These are phyloP conservation scores for Tinamus major DNA, from an alignment of 2,797 vertebrate species.

Conservation along the genomic window DNA sequence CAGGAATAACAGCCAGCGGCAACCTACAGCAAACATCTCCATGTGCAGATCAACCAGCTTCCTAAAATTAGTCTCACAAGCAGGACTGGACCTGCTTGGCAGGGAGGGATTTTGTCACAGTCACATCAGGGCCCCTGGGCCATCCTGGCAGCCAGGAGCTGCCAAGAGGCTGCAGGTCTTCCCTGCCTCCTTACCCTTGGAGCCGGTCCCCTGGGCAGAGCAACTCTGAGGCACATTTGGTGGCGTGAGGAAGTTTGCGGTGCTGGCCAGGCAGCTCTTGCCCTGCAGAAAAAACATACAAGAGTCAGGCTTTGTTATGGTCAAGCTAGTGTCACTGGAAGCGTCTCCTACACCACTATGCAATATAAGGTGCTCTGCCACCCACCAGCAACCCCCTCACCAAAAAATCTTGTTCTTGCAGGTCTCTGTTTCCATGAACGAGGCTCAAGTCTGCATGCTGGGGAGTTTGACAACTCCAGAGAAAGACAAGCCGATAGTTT, in stretches of 20 bases:
- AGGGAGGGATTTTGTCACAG: accelerated
- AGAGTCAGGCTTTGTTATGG: neutral
- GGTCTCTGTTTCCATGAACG: accelerated
- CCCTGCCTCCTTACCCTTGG: neutral
- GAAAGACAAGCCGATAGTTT: neutral
- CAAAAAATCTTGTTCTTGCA: neutral
- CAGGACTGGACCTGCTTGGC: accelerated
- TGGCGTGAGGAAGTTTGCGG: accelerated
- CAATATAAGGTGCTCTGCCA: neutral
- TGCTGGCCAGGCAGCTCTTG: neutral
- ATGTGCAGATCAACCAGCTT: neutral
- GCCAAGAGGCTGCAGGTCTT: accelerated
- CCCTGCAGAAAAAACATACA: neutral
- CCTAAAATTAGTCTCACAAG: neutral
- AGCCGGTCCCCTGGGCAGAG: accelerated
- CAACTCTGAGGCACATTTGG: neutral
- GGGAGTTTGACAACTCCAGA: neutral
- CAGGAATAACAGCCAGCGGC: neutral
- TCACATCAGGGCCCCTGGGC: neutral
- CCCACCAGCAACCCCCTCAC: neutral
- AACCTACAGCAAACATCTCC: neutral
- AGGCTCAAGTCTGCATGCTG: neutral
- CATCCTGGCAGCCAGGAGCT: neutral
- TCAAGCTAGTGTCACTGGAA: neutral
- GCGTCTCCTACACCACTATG: accelerated